Percentiles rank a stretch among this genome's conserved stretches.
Evolutionary conservation across 1,140 invertebrate species (phyloP).

Genomic region (Phthorimaea operculella): DNA sequence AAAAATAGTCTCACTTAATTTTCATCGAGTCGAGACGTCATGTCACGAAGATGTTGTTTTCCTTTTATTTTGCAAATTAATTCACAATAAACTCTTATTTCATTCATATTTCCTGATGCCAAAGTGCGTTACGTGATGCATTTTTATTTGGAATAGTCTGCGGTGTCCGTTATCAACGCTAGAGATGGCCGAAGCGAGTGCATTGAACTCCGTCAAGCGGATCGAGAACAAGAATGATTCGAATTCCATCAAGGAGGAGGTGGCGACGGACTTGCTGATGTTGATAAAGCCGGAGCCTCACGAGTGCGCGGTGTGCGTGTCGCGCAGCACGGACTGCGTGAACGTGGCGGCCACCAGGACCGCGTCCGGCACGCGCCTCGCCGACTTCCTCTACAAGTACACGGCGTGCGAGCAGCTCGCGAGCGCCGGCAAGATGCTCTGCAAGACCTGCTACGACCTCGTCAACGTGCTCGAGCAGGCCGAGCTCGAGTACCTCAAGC

Average conservation of each 20-base stretch:
- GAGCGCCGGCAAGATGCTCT: conserved; percentile 35
- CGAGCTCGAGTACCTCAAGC: conserved; percentile 47
- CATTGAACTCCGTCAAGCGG: conserved; percentile 31
- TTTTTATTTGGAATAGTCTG: not conserved
- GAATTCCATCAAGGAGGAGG: conserved; percentile 39
- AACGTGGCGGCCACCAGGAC: conserved; percentile 39
- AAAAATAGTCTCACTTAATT: too few relatives aligned
- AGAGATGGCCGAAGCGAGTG: conserved; percentile 34
- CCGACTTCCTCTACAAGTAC: conserved; percentile 38
- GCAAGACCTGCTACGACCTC: conserved; percentile 47
- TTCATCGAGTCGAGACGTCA: not conserved
- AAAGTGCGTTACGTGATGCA: too few relatives aligned
- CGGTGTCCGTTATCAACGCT: not conserved
- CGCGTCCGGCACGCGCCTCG: conserved; percentile 33
- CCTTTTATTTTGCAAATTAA: conserved; percentile 3
- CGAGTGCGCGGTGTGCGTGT: conserved; percentile 46
- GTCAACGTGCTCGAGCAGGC: conserved; percentile 50
- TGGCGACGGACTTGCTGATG: conserved; percentile 20
- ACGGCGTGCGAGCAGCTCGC: conserved; percentile 27
- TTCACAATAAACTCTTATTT: not conserved
- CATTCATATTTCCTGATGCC: not conserved
- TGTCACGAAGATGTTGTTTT: conserved; percentile 3
- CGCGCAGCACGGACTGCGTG: conserved; percentile 27
- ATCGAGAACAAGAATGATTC: conserved; percentile 22
- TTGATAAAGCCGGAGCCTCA: conserved; percentile 40